Percentiles rank a stretch among this genome's conserved stretches.
These are phyloP conservation scores for Phaedon cochleariae DNA, from an alignment of 2,888 invertebrate genomes.

Conservation along the genomic window DNA sequence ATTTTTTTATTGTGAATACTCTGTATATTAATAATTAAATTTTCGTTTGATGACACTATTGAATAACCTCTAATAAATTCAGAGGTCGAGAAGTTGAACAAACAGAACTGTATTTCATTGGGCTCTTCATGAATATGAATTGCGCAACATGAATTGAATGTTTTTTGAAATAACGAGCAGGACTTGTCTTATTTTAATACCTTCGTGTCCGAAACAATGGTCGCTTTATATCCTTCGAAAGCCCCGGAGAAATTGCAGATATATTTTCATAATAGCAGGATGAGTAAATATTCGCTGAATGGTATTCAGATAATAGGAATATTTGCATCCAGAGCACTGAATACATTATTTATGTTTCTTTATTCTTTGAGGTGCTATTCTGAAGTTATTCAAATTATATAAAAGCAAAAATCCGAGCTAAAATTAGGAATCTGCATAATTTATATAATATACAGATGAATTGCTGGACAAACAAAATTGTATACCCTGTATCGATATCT, in stretches of 20 bases:
- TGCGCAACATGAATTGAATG: slow-evolving; percentile 45
- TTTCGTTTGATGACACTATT: too few relatives aligned
- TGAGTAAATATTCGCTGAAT: background rate
- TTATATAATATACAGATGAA: too few relatives aligned
- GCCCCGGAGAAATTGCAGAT: background rate
- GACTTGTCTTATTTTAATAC: slow-evolving; percentile 39
- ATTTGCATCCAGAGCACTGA: background rate
- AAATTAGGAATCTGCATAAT: too few relatives aligned
- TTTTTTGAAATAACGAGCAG: slow-evolving; percentile 48
- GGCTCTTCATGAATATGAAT: slow-evolving; percentile 57
- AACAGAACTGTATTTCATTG: slow-evolving; percentile 55
- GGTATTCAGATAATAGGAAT: background rate
- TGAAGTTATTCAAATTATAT: background rate
- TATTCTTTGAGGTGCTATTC: background rate
- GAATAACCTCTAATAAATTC: too few relatives aligned
- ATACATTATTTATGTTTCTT: background rate
- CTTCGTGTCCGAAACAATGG: slow-evolving; percentile 46
- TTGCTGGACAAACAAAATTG: too few relatives aligned
- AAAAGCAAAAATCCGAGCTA: too few relatives aligned
- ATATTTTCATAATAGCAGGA: background rate
- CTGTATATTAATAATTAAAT: too few relatives aligned
- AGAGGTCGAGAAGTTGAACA: too few relatives aligned
- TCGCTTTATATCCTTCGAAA: slow-evolving; percentile 9
- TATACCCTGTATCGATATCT: too few relatives aligned
- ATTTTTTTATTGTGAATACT: too few relatives aligned